Evolutionary conservation across 2,888 invertebrate genomes (phyloP).

Genomic region (Euzophera pinguis): DNA sequence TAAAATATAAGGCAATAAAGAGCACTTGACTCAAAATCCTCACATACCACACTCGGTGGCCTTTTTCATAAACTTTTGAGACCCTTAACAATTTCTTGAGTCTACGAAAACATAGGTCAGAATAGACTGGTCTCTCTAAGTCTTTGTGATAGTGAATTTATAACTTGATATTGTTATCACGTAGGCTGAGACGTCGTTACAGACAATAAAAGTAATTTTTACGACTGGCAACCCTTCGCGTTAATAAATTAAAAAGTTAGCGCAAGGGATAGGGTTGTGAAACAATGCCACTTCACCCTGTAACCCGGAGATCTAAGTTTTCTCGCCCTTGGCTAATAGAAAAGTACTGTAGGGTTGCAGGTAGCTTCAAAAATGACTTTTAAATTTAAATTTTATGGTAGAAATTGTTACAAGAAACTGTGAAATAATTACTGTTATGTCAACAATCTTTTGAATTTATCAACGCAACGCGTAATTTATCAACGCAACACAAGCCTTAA

Average conservation of each 20-base stretch:
- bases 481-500: too few species aligned
- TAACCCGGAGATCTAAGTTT: conserved; percentile 62
- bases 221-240: conserved; percentile 71
- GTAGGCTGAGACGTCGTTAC: conserved; percentile 78
- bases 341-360: conserved; percentile 35
- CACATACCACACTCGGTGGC: conserved; percentile 51
- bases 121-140: conserved; percentile 32
- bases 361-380: neutral
- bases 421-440: too few species aligned
- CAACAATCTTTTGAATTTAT: too few species aligned
- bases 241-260: conserved; percentile 77
- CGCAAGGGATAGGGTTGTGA: conserved; percentile 54
- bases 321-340: conserved; percentile 55
- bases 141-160: conserved; percentile 60
- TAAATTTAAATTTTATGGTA: neutral
- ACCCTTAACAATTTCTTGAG: conserved; percentile 16
- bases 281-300: conserved; percentile 73
- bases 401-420: too few species aligned
- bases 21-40: conserved; percentile 65
- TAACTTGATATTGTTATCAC: conserved; percentile 73
- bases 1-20: conserved; percentile 58
- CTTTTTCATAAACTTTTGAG: conserved; percentile 23
- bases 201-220: conserved; percentile 80
- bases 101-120: conserved; percentile 28
- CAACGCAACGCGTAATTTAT: too few species aligned